Percentiles rank a stretch among this genome's conserved stretches.
Conservation (phyloP, 2,888 invertebrate genomes). For the Conops quadrifasciatus region DNA sequence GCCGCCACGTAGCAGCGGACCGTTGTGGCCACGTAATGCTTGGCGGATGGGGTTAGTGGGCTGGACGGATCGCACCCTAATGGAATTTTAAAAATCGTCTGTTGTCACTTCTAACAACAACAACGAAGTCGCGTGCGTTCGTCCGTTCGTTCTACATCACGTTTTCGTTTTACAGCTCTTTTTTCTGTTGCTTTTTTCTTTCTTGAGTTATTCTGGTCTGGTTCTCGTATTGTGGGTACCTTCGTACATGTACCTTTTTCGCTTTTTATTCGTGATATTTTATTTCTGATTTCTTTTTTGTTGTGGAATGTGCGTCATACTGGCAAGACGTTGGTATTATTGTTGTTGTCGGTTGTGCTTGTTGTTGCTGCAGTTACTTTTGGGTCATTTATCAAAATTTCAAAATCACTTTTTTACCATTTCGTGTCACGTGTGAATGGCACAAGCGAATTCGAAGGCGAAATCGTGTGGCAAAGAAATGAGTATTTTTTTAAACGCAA, state of each 20-base stretch:
- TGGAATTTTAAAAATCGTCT: constrained; percentile 40
- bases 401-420: constrained; percentile 55
- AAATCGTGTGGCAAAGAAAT: constrained; percentile 26
- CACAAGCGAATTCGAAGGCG: constrained; percentile 25
- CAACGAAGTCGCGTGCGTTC: constrained; percentile 29
- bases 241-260: background rate
- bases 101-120: constrained; percentile 15
- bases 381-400: constrained; percentile 61
- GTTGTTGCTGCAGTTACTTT: constrained; percentile 34
- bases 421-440: constrained; percentile 50
- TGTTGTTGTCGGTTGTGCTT: constrained; percentile 10
- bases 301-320: constrained; percentile 3
- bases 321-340: background rate
- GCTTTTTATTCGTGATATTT: background rate
- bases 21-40: background rate
- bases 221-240: background rate
- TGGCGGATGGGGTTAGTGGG: background rate
- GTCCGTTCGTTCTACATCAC: constrained; percentile 15
- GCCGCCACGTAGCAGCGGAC: background rate
- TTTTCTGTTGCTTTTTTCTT: background rate
- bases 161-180: constrained; percentile 3
- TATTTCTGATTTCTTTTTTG: constrained; percentile 12
- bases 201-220: constrained; percentile 2
- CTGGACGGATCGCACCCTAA: constrained; percentile 39
- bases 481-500: background rate